These are phyloP conservation scores for Pseudonaja textilis DNA, from an alignment of 2,113 vertebrate species.

Conservation along the genomic window DNA sequence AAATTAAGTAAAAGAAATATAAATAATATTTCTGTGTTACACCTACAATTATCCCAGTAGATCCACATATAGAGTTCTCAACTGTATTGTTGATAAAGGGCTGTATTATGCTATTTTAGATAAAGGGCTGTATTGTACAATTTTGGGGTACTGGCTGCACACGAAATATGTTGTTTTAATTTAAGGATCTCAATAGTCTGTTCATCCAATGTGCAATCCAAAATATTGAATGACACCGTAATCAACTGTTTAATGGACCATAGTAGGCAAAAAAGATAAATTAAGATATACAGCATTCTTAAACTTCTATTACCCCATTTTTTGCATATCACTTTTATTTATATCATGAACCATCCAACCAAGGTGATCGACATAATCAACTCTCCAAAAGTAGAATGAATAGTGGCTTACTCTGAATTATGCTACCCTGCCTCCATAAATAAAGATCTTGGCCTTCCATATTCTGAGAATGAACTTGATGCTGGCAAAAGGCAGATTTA, in stretches of 20 bases:
- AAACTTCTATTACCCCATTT: background rate
- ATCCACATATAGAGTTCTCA: background rate
- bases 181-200: background rate
- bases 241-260: background rate
- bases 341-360: background rate
- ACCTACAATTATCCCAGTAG: background rate
- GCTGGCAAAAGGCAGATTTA: constrained; percentile 16
- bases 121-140: background rate
- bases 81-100: background rate
- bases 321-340: background rate
- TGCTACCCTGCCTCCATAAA: rapidly evolving
- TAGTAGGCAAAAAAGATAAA: background rate
- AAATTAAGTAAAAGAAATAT: background rate
- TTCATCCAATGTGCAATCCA: background rate
- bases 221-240: background rate
- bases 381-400: background rate
- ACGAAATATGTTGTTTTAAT: background rate
- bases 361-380: background rate
- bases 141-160: background rate
- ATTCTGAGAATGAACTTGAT: background rate
- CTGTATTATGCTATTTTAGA: background rate
- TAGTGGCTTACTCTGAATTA: background rate
- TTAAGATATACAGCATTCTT: background rate
- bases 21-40: background rate
- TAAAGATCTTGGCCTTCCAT: constrained; percentile 46